Base-by-base conservation (phyloP, 1,140 invertebrate species). In the Bombus sylvicola region DNA sequence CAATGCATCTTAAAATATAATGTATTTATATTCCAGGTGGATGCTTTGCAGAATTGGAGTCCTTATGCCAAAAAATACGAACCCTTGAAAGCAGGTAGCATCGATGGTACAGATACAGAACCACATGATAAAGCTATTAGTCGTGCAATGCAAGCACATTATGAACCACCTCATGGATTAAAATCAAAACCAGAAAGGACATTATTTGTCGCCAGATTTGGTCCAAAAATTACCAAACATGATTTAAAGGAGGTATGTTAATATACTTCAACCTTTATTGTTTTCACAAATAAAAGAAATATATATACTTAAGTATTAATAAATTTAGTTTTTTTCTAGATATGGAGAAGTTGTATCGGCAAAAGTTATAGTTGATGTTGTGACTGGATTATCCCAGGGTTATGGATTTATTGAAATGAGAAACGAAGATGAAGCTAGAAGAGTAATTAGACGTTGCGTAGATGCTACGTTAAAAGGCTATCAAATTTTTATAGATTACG, bases 381-480 rank as follows among this genome's bases (percentile, higher is more conserved):
- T 98, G 0, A 98, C 98, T 12, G 98, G 98, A 0, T 96, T 96
- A 87, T 98, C 98, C 1, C 97, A 97, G 93, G 96, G 97, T 71
- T 99, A 98, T 95, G 98, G 97, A 10, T 99, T 99, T 95, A 96
- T 98, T 22, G 98, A 98, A 94, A 98, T 97, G 96, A 96, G 96
- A 88, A 95, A 95, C 53, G 95, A 96, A 88, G 95, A 95, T 25
- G 95, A 96, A 85, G 97, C 97, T 43, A 94, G 96, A 71, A 95
- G 95, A 86, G 97, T 97, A 10, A 95, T 97, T 57, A 95, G 95
- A 79, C 94, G 96, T 72, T 96, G 96, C 76, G 94, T 96, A 79
- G 96, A 95, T 92, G 95, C 96, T 81, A 95, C 94, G 66, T 92
- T 97, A 41, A 96, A 97, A 91, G 96, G 96, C 15, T 92, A 97